Base-by-base conservation (phyloP, 2,113 vertebrate species). In the Trochalopteron elliotii region DNA sequence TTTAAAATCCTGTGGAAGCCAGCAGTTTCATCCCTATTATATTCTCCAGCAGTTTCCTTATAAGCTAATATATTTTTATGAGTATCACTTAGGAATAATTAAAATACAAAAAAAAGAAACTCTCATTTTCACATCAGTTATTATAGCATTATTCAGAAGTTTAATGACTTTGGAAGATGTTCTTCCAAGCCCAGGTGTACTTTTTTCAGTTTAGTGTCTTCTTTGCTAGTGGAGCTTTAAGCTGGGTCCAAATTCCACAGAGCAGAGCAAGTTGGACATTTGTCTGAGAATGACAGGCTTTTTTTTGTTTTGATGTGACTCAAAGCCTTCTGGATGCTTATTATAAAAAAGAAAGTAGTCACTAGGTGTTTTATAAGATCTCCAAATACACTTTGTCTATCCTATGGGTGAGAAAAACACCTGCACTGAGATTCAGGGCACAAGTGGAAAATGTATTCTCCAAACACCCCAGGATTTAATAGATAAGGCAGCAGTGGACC, bases 61-160 rank as follows among this genome's bases (percentile, higher is more conserved):
- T 81, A 96, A 96, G 90, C 90, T 90, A 94, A 92, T 97, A 96
- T 95, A 93, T 86, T 95, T 97, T 96, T 96, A 94, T 90, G 93
- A 94, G 39, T 87, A 96, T 84, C 96, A 95, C 88, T 95, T 95
- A 96, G 96, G 88, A 96, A 93, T 95, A 96, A 96, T 96, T 96
- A 96, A 96, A 94, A 93, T 59, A 61, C 27, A 74, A 59, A 96
- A 92, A 76, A 95, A 90, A 83, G 60, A 87, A 57, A 82, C 69
- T 90, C 79, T 95, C 55, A 90, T 95, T 97, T 96, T 97, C 90
- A 78, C 90, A 84, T 93, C 92, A 90, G 80, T 95, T 94, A 80
- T 95, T 96, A 96, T 47, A 95, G 80, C 55, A 85, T 85, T 78
- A 82, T 80, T 93, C 57, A 84, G 85, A 96, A 96, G 61, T 89